These are phyloP conservation scores for Nesogale talazaci DNA, from an alignment of 2,113 vertebrate genomes.

Conservation along the genomic window DNA sequence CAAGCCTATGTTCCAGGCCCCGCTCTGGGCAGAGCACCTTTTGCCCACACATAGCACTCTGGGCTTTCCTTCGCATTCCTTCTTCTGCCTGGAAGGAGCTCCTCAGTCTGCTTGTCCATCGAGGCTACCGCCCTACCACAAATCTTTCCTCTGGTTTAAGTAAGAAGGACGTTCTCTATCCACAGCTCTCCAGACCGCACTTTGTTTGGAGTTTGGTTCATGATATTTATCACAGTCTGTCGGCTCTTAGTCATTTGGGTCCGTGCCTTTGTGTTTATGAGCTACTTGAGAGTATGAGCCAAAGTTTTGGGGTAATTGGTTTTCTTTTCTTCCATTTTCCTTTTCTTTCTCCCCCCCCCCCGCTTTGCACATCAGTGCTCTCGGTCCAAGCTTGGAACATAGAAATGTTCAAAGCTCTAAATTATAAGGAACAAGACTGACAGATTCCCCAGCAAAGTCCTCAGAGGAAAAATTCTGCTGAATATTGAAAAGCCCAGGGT, in stretches of 20 bases:
- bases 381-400: neutral
- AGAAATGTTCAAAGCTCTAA: neutral
- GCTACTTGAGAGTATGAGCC: neutral
- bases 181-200: neutral
- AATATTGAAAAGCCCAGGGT: slow-evolving; percentile 31
- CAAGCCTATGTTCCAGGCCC: neutral
- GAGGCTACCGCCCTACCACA: neutral
- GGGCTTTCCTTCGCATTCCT: neutral
- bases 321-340: too few species aligned
- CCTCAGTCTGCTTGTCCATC: neutral
- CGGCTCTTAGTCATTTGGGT: neutral
- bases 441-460: neutral
- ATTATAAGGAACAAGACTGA: neutral
- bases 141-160: neutral
- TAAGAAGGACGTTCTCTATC: neutral
- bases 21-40: neutral
- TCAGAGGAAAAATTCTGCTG: neutral
- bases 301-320: neutral
- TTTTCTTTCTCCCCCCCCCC: neutral
- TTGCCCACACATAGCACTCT: neutral
- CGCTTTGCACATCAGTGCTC: neutral
- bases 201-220: slow-evolving; percentile 16
- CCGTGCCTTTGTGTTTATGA: neutral
- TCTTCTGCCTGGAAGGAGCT: neutral
- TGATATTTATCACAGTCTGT: neutral